Conservation (phyloP, 2,113 vertebrate genomes). For the Tachycineta bicolor region DNA sequence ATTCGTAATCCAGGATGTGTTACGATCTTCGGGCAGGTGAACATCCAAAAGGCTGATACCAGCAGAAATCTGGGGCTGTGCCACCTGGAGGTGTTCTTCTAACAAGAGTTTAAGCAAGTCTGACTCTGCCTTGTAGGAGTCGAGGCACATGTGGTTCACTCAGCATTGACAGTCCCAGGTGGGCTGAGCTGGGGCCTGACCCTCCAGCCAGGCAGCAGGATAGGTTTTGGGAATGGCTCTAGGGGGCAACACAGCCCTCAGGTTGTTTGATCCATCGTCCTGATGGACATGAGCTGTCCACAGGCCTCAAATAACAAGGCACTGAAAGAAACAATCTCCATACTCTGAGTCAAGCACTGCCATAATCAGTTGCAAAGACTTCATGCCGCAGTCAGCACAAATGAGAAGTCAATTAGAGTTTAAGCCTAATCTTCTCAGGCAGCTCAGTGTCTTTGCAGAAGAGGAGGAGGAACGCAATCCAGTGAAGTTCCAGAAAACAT, state of each 20-base stretch:
- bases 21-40: accelerated
- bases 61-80: not conserved
- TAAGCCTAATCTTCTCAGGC: not conserved
- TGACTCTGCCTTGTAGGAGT: not conserved
- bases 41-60: not conserved
- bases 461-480: not conserved
- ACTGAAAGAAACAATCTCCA: not conserved
- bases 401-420: not conserved
- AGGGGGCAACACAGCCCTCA: not conserved
- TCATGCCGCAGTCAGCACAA: not conserved
- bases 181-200: not conserved
- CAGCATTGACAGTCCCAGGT: accelerated
- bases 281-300: not conserved
- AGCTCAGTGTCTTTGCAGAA: not conserved
- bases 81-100: not conserved
- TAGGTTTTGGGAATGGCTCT: not conserved
- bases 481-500: not conserved
- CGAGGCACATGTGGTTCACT: accelerated
- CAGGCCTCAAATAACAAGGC: not conserved
- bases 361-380: not conserved
- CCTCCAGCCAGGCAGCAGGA: not conserved
- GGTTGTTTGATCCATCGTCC: not conserved
- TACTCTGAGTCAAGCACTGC: accelerated
- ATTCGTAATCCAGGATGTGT: accelerated
- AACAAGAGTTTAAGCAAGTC: not conserved